A percentile compares a stretch with the other conserved stretches of the same genome.
Evolutionary conservation across 2,888 invertebrate species (phyloP).

Genomic region (Drosophila siamana): DNA sequence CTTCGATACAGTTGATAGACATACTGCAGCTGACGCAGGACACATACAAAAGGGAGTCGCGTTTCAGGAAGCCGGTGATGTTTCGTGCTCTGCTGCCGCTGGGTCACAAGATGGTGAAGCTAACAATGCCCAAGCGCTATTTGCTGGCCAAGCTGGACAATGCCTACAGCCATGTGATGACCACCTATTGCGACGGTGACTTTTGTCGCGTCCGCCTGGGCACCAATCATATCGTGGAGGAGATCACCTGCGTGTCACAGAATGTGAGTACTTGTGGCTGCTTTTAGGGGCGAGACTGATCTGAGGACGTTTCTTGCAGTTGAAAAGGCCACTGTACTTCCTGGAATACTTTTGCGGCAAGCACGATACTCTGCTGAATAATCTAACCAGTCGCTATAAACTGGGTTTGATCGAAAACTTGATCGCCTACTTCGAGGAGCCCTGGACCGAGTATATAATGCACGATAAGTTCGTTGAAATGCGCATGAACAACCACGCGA

Average conservation of each 20-base stretch:
- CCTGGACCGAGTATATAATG: conserved; percentile 76
- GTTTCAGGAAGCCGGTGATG: conserved; percentile 28
- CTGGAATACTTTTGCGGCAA: conserved; percentile 76
- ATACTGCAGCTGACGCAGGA: conserved; percentile 37
- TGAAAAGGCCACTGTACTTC: conserved; percentile 50
- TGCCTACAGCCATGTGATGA: conserved; percentile 53
- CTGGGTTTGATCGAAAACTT: conserved; percentile 66
- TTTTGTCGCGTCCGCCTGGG: conserved; percentile 76
- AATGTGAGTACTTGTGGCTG: conserved; percentile 47
- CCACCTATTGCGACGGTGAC: conserved; percentile 64
- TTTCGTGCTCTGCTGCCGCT: conserved; percentile 68
- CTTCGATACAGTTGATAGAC: conserved; percentile 53
- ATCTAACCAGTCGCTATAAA: conserved; percentile 63
- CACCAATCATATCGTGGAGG: conserved; percentile 62
- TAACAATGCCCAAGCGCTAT: conserved; percentile 69
- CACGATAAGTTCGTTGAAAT: conserved; percentile 74
- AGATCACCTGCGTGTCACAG: conserved; percentile 73
- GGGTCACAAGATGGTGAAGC: conserved; percentile 59
- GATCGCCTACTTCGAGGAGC: conserved; percentile 68
- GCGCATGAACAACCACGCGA: conserved; percentile 44
- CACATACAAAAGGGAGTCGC: conserved; percentile 1
- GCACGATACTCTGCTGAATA: conserved; percentile 76
- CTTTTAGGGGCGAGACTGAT: background rate
- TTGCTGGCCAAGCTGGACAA: conserved; percentile 59
- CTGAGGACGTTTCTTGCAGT: background rate